Conservation (phyloP, 1,140 invertebrate genomes). For the Eupristina koningsbergeri region DNA sequence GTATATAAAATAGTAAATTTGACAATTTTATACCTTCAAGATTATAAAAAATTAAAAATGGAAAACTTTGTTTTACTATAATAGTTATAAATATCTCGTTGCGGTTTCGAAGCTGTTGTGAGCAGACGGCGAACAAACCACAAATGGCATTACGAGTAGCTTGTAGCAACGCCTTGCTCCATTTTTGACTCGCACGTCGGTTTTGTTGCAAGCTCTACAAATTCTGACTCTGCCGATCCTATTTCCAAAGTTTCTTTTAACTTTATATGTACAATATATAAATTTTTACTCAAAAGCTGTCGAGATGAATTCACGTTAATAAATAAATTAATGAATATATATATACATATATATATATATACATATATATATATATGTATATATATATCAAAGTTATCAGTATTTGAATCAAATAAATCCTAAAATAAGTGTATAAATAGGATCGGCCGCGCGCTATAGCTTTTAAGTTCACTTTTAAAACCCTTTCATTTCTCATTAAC, state of each 20-base stretch:
- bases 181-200: conserved; percentile 22
- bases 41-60: background rate
- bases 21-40: background rate
- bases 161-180: conserved; percentile 56
- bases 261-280: background rate
- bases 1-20: background rate
- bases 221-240: conserved; percentile 52
- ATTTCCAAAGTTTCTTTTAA: conserved; percentile 47
- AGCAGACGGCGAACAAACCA: conserved; percentile 47
- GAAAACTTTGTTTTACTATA: conserved; percentile 26
- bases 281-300: background rate
- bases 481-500: conserved; percentile 59
- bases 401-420: conserved; percentile 5
- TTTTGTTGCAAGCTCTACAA: conserved; percentile 56
- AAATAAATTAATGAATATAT: too few species aligned
- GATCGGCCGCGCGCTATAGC: conserved; percentile 63
- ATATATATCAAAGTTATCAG: too few species aligned
- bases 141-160: conserved; percentile 55
- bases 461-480: conserved; percentile 56
- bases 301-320: too few species aligned
- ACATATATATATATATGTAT: too few species aligned
- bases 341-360: too few species aligned
- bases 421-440: conserved; percentile 53
- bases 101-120: conserved; percentile 41
- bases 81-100: conserved; percentile 21